Conservation (phyloP, 1,140 invertebrate genomes). For the Samia ricini region DNA sequence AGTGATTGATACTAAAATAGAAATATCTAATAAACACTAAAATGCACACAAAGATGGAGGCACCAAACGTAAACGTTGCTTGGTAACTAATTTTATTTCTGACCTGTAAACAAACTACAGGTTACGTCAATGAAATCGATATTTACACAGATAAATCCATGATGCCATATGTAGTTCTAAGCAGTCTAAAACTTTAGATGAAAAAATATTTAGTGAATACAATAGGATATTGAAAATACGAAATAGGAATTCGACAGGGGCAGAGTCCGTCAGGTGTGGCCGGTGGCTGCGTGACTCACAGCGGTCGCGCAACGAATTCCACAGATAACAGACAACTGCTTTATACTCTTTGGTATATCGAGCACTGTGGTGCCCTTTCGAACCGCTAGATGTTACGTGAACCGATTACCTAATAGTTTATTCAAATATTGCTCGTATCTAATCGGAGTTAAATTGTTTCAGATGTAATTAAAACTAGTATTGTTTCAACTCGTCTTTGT, state of each 20-base stretch:
- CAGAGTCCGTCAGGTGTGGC: slow-evolving; percentile 67
- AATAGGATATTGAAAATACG: slow-evolving; percentile 19
- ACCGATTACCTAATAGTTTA: slow-evolving; percentile 9
- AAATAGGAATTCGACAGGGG: slow-evolving; percentile 59
- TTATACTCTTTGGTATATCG: slow-evolving; percentile 59
- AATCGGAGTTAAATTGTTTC: not conserved
- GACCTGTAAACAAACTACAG: too few relatives aligned
- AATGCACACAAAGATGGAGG: too few relatives aligned
- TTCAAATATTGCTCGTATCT: slow-evolving; percentile 21
- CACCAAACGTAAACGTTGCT: too few relatives aligned
- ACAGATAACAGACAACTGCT: slow-evolving; percentile 70
- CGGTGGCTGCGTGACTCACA: slow-evolving; percentile 51
- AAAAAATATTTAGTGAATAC: not conserved
- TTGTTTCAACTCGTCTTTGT: not conserved
- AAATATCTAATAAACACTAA: too few relatives aligned
- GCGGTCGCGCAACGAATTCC: slow-evolving; percentile 61
- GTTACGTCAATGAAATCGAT: too few relatives aligned
- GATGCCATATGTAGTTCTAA: not conserved
- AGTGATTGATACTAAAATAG: too few relatives aligned
- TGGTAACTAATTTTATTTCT: too few relatives aligned
- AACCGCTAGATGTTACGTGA: slow-evolving; percentile 25
- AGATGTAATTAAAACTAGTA: not conserved
- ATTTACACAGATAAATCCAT: too few relatives aligned
- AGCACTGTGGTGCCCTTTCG: slow-evolving; percentile 27
- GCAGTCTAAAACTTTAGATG: not conserved